Evolutionary conservation across 2,888 invertebrate genomes (phyloP), one percentile per base, ranked within the genome.

Genomic region (Drosophila percnosoma): DNA sequence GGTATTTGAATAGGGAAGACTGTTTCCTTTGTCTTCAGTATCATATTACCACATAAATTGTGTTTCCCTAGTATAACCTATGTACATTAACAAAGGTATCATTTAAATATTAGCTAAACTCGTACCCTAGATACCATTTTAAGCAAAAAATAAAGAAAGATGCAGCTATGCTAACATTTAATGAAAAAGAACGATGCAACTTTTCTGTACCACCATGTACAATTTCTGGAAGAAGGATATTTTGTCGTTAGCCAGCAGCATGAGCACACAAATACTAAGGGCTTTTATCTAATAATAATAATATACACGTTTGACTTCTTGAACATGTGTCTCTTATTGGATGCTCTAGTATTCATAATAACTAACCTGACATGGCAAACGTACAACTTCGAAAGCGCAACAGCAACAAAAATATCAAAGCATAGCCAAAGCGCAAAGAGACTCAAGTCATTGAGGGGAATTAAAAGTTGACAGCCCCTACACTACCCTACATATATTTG

Each of bases 401-500:
- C 24, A 31, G 27, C 29, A 40, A 52, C 45, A 70, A 53, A 78
- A 68, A 52, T 55, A 59, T 48, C 31, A 54, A 51, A 40, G 55
- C 52, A 62, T 55, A 51, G 40, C 59, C 51, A 66, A 70, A 78
- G 54, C 68, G 67, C 60, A 68, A 76, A 65, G 80, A 68, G 75
- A 83, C 87, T 85, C 81, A 85, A 85, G 83, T 85, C 84, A 85
- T 86, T 83, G 84, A 77, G 81, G 75, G 81, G 87, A 85, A 85
- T 85, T 85, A 88, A 85, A 85, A 86, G 86, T 88, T 88, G 88
- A 87, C 84, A 79, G 88, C 69, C 48, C 52, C 58, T 58, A 10
- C 11, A 11, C 58, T 61, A 10, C 11, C 18, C 58, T 61, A 54
- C 38, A 58, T 67, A 15, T 57, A n/a, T 59, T 13, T 59, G 55